phyloP scores from a whole-genome alignment of 2,888 invertebrate species.

The Mycogona germanica region DNA sequence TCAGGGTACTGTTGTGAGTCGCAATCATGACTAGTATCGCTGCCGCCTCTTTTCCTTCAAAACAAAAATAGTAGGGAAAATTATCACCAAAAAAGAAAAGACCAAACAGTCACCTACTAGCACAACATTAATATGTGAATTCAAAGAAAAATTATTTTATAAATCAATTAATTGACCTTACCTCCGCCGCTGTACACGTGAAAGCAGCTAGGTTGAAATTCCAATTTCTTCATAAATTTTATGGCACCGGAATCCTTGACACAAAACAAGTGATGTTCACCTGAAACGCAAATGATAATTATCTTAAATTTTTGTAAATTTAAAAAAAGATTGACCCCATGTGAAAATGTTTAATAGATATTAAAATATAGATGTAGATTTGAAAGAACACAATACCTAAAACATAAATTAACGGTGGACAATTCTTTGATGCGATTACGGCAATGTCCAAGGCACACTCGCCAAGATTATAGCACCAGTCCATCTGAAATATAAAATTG shows the following conservation, averaged over 20 bases:
- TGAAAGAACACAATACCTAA: conserved; percentile 47
- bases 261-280: conserved; percentile 67
- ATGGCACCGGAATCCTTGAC: conserved; percentile 65
- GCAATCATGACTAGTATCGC: conserved; percentile 44
- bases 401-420: conserved; percentile 57
- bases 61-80: not conserved
- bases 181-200: no score
- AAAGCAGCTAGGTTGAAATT: conserved; percentile 52
- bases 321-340: conserved; percentile 1
- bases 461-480: conserved; percentile 73
- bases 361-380: not conserved
- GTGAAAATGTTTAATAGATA: no score
- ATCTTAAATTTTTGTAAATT: not conserved
- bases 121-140: no score
- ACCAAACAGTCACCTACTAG: no score
- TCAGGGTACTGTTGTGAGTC: conserved; percentile 66
- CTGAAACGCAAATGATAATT: conserved; percentile 24
- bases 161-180: no score
- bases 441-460: conserved; percentile 54
- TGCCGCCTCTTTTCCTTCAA: conserved; percentile 3
- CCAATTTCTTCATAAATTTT: conserved; percentile 69
- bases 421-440: conserved; percentile 46
- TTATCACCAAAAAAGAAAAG: not conserved
- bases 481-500: conserved; percentile 38
- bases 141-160: no score